Evolutionary conservation across 2,888 invertebrate genomes (phyloP), one percentile per base, ranked within the genome.

Genomic region (Gasteruption jaculator): DNA sequence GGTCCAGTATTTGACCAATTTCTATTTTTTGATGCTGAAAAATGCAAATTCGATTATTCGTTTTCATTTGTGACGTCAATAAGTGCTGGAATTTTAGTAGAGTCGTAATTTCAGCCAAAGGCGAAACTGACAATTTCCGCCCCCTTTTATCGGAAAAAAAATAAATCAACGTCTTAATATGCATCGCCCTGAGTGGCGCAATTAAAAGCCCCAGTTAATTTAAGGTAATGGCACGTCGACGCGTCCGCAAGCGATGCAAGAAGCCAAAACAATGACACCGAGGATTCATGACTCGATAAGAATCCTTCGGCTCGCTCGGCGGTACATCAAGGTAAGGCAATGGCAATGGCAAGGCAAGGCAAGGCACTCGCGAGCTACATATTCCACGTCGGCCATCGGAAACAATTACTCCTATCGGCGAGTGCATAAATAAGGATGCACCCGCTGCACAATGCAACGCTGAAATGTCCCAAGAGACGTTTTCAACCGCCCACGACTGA

Each of bases 371-470:
- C 24, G 24, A 22, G 24, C 24, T 22, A 10, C 38, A 14, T n/a
- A 16, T 6, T 4, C 12, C 22, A n/a, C 40, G 27, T 27, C 24
- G 31, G 32, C 38, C 36, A 41, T 45, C 42, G 53, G 47, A 49
- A 60, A 57, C 60, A 59, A 60, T 61, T 61, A 58, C 59, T 56
- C 43, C 46, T 35, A 22, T 36, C 32, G 46, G 37, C 54, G 48
- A 59, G 59, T 60, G 60, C 54, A 59, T 59, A 58, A 60, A 59
- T 60, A 60, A 60, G 41, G 45, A 45, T 43, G 45, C 45, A 45
- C 43, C 41, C 39, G 22, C 29, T 39, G 27, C 26, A 26, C 45
- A 39, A 39, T 33, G 43, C 45, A 33, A 16, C 40, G 5, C 11
- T 21, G 34, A 22, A 40, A 26, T 21, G 32, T 38, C 31, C 26